Evolutionary conservation across 2,113 vertebrate species (phyloP), one percentile per base, ranked within the genome.

Genomic region (Aramus guarauna): DNA sequence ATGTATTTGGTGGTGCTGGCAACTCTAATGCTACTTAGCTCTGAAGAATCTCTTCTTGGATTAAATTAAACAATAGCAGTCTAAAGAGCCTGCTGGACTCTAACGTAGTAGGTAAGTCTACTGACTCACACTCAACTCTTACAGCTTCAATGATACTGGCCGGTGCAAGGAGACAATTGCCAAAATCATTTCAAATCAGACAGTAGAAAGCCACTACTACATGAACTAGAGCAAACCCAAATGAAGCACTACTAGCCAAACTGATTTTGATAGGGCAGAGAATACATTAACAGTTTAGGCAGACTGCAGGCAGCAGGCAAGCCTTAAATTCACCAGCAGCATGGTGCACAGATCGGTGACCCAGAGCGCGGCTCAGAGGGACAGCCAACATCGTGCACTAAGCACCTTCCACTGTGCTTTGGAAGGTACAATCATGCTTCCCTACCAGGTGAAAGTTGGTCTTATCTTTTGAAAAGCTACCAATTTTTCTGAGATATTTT

Each of bases 331-430:
- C 75, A 90, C 37, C 43, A 67, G 62, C 32, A 74, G 67, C 63
- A 58, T 9, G 1, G 5, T 3, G 34, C 41, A 36, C 41, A 72
- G 37, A 73, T 21, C 19, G 87, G 63, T 7, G 22, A 34, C 41
- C 2, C 26, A 41, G 90, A 26, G 24, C 0, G 0, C 5, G 2
- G 53, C 39, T 64, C 11, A 3, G 23, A 12, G 29, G 36, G 66
- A n/a, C 58, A 79, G 48, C 4, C 36, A 22, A 15, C 30, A 18
- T n/a, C 1, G 1, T 1, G 20, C 22, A 39, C 43, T 48, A 32
- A 63, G 23, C 15, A 18, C 41, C 60, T 36, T 36, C 59, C 37
- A 22, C 34, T 56, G 26, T 0, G 0, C 48, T 37, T 10, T 34
- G 23, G 30, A 85, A 74, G 14, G 77, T 15, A 48, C 37, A 77